Percentiles rank a stretch among this genome's conserved stretches.
These are phyloP conservation scores for Pseudomyrmex sp. DNA, from an alignment of 1,140 invertebrate species.

Conservation along the genomic window DNA sequence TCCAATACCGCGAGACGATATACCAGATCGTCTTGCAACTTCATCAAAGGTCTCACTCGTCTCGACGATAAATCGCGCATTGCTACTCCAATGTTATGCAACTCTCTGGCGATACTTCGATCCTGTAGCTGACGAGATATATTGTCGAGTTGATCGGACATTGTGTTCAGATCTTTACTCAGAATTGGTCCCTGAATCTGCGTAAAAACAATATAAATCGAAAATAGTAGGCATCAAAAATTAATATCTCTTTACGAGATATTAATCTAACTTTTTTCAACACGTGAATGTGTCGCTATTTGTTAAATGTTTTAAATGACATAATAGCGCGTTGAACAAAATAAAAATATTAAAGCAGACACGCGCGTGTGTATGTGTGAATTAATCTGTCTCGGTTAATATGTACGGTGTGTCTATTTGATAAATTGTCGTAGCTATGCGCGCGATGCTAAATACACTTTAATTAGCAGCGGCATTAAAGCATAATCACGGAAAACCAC, in stretches of 20 bases:
- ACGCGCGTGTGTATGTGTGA: background rate
- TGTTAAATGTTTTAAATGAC: slow-evolving; percentile 16
- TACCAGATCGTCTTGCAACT: slow-evolving; percentile 89
- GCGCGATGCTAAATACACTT: slow-evolving; percentile 32
- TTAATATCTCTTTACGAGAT: too few relatives aligned
- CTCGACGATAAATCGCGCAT: slow-evolving; percentile 88
- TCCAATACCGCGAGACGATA: slow-evolving; percentile 91
- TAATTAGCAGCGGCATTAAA: slow-evolving; percentile 40
- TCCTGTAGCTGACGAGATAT: slow-evolving; percentile 90
- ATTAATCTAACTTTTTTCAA: too few relatives aligned
- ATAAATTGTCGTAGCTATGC: slow-evolving; percentile 18
- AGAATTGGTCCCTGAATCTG: slow-evolving; percentile 88
- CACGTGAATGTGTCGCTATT: background rate
- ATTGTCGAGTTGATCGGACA: slow-evolving; percentile 91
- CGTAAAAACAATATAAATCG: background rate
- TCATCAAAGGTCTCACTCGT: slow-evolving; percentile 89
- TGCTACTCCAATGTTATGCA: slow-evolving; percentile 88
- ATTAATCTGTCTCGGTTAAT: background rate
- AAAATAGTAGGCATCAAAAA: background rate
- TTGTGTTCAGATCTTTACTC: slow-evolving; percentile 89
- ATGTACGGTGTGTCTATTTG: background rate
- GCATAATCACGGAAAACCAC: slow-evolving; percentile 34
- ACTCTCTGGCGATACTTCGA: slow-evolving; percentile 87
- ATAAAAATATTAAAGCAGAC: slow-evolving; percentile 10
- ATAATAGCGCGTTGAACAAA: background rate